Evolutionary conservation across 2,797 vertebrate species (phyloP).

Genomic region (Eulemur coronatus): DNA sequence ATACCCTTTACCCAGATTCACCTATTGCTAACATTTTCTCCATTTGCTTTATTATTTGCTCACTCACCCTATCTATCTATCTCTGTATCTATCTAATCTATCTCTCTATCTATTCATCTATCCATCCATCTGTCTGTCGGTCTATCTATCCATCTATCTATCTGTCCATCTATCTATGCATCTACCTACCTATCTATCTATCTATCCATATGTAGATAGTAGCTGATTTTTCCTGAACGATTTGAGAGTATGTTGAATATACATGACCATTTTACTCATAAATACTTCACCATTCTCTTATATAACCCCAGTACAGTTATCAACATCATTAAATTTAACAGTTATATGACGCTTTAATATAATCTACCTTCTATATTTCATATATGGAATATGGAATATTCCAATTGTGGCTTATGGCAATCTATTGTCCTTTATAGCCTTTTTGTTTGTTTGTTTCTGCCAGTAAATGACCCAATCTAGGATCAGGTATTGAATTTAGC

Average conservation of each 20-base stretch:
- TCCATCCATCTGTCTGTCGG: too few species aligned
- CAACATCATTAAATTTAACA: not conserved
- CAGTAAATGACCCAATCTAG: not conserved
- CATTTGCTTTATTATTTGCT: not conserved
- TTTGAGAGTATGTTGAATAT: constrained; percentile 16
- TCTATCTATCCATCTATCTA: too few species aligned
- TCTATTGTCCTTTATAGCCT: not conserved
- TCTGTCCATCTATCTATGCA: too few species aligned
- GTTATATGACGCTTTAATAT: not conserved
- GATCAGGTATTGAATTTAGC: not conserved
- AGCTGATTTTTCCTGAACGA: constrained; percentile 13
- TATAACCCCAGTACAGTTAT: not conserved
- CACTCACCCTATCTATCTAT: not conserved
- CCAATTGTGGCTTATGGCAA: not conserved
- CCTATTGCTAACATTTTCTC: not conserved
- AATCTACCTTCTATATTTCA: not conserved
- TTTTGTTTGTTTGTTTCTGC: constrained; percentile 24
- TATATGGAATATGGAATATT: not conserved
- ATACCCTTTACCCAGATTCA: not conserved
- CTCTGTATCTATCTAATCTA: not conserved
- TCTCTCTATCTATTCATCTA: too few species aligned
- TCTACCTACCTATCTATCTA: too few species aligned
- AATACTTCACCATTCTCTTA: constrained; percentile 32
- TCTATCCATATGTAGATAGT: not conserved
- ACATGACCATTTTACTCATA: not conserved